Conservation (phyloP, 2,797 vertebrate species). For the Gallirallus australis region DNA sequence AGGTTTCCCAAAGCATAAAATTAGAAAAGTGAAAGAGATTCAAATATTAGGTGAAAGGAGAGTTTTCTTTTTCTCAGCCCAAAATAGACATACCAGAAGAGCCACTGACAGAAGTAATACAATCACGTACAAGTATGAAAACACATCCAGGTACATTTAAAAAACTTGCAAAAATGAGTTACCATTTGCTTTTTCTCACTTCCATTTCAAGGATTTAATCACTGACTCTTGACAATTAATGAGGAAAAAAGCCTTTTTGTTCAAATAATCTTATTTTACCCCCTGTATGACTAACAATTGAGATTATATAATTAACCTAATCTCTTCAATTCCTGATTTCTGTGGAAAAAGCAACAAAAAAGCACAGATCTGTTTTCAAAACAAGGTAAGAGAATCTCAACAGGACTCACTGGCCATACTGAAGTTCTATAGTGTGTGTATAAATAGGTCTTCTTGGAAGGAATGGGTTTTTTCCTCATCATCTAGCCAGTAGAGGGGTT, state of each 20-base stretch:
- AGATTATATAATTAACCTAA: too few relatives aligned
- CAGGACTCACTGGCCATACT: neutral
- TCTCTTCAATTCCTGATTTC: neutral
- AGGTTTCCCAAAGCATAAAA: slow-evolving; percentile 58
- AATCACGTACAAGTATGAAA: neutral
- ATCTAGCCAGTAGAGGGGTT: neutral
- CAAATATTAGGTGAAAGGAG: slow-evolving; percentile 23
- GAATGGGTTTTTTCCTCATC: neutral
- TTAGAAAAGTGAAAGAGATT: slow-evolving; percentile 46
- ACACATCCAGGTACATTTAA: neutral
- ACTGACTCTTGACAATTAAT: too few relatives aligned
- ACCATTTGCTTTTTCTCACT: neutral
- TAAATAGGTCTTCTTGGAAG: neutral
- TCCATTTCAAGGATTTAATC: neutral
- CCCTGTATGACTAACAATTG: too few relatives aligned
- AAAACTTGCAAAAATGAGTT: neutral
- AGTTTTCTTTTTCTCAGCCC: slow-evolving; percentile 21
- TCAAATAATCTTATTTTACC: too few relatives aligned
- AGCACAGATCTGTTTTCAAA: neutral
- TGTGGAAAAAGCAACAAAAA: neutral
- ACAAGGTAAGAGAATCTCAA: neutral
- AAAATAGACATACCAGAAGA: slow-evolving; percentile 23
- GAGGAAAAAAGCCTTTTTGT: too few relatives aligned
- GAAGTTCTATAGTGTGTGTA: neutral
- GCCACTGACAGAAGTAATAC: neutral